These are phyloP conservation scores for Metopia argyrocephala DNA, from an alignment of 2,888 invertebrate species.

Conservation along the genomic window DNA sequence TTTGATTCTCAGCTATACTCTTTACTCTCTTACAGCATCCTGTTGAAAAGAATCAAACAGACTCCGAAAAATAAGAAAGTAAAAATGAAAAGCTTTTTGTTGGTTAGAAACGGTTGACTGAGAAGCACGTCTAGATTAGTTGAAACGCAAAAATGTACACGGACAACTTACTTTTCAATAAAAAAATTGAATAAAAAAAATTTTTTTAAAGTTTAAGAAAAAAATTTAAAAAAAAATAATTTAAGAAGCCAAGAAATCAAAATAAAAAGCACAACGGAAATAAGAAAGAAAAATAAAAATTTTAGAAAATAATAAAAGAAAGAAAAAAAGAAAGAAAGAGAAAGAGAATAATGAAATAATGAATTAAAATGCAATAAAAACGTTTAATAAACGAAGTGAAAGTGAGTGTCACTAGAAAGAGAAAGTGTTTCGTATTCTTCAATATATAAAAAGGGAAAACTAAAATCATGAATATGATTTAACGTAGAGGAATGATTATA, in stretches of 20 bases:
- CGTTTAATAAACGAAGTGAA: constrained; percentile 24
- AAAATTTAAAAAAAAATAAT: too few relatives aligned
- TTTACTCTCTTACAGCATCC: constrained; percentile 45
- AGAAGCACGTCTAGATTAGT: constrained; percentile 58
- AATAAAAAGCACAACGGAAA: background rate
- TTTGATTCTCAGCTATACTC: background rate
- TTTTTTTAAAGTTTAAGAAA: too few relatives aligned
- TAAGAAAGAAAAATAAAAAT: background rate
- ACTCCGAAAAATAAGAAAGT: constrained; percentile 10
- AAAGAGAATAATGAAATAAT: background rate
- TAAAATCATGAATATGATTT: background rate
- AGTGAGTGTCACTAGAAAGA: constrained; percentile 47
- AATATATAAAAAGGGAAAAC: constrained; percentile 3
- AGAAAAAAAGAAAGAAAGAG: too few relatives aligned
- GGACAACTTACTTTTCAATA: background rate
- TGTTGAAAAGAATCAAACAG: background rate
- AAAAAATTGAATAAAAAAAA: constrained; percentile 28
- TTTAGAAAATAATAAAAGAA: too few relatives aligned
- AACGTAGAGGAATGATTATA: constrained; percentile 22
- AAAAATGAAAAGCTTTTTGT: constrained; percentile 50
- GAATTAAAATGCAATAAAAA: background rate
- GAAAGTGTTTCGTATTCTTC: constrained; percentile 21
- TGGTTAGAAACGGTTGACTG: constrained; percentile 63
- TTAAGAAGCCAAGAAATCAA: too few relatives aligned
- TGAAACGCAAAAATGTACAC: constrained; percentile 52